Evolutionary conservation across 2,113 vertebrate species (phyloP), one percentile per base, ranked within the genome.

Genomic region (Apaloderma vittatum): DNA sequence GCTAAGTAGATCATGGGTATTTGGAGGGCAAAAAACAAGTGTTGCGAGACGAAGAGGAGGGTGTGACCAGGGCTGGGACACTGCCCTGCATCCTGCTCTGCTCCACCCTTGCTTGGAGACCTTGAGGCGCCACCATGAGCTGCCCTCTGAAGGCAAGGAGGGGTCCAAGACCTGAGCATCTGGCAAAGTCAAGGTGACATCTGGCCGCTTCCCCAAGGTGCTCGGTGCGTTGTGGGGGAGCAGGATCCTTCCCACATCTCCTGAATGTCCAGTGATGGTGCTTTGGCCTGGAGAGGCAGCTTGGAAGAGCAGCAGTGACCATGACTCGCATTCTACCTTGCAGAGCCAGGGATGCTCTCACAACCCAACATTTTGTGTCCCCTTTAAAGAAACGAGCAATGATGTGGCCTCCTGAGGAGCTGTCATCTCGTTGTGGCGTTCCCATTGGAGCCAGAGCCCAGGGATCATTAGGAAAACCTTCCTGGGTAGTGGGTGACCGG

Each of bases 351-450:
- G 27, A 12, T 30, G 59, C 4, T 26, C 51, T 30, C 46, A 22
- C 2, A 8, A 5, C 4, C 58, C 34, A 23, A 8, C 0, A 0
- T 8, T 26, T 26, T 1, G 3, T 34, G 7, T 26, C 7, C n/a
- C 21, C 37, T 43, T 3, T 32, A 23, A 70, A 46, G 40, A 34
- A 19, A 8, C 1, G 8, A 54, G 22, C 54, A 23, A 11, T 2
- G 2, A 5, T 12, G 54, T 21, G 65, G 6, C 27, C 27, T 63
- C 9, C 17, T 26, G 18, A 61, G 46, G 46, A 55, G 58, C 0
- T 46, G 6, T 10, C 54, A 8, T 74, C 34, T 12, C 59, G 1
- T 1, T 5, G 45, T 8, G 32, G 17, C 40, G 77, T 88, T 61
- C 48, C 65, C 73, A 30, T 0, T 32, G 61, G 37, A 82, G 9